Conservation (phyloP, 23 tunicate genomes). For the Clavelina lepadiformis region DNA sequence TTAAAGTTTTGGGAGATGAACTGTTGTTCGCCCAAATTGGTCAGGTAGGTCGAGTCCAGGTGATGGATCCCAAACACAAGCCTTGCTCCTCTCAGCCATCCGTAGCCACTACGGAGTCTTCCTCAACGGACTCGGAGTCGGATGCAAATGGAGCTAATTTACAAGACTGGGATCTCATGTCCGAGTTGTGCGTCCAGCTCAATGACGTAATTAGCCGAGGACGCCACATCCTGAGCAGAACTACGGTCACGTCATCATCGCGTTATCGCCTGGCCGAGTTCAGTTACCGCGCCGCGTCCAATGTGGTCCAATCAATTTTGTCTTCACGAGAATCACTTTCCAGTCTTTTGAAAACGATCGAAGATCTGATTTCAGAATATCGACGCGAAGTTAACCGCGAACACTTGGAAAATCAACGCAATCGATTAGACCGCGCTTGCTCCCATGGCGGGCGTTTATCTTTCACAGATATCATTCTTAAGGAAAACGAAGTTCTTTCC, state of each 20-base stretch:
- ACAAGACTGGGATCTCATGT: conserved; percentile 47
- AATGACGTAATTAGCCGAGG: conserved; percentile 18
- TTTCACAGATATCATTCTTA: conserved; percentile 17
- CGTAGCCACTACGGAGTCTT: not conserved
- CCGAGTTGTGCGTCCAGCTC: conserved; percentile 36
- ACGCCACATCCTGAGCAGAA: not conserved
- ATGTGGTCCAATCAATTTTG: conserved; percentile 47
- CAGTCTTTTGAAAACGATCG: conserved; percentile 20
- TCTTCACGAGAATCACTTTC: conserved; percentile 20
- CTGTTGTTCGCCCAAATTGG: no score
- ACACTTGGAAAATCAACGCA: no score
- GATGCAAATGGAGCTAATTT: not conserved
- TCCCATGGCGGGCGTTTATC: not conserved
- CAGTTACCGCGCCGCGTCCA: conserved; percentile 34
- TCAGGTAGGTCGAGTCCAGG: no score
- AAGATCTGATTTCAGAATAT: conserved; percentile 14
- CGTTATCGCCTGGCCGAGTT: conserved; percentile 21
- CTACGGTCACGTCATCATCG: not conserved
- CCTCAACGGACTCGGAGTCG: conserved; percentile 7
- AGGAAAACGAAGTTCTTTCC: conserved; percentile 12
- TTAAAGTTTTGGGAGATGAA: no score
- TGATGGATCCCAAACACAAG: no score
- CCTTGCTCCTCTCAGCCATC: not conserved
- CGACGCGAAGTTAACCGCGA: not conserved
- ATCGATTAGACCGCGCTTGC: no score